phyloP scores from a whole-genome alignment of 2,113 vertebrate genomes.

The Chaetorhynchus papuensis region DNA sequence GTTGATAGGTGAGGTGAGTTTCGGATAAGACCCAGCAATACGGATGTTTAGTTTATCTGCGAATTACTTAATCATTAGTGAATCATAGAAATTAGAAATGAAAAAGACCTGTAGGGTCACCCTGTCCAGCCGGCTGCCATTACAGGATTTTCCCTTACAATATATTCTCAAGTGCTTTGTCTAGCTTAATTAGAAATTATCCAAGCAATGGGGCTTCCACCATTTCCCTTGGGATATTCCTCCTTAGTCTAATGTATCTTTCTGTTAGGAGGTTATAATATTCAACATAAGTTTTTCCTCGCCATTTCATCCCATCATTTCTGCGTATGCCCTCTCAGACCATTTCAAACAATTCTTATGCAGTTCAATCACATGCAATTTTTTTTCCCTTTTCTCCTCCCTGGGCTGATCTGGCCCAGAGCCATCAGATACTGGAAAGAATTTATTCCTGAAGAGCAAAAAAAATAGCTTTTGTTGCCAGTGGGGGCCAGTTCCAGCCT shows the following conservation, averaged over 20 bases:
- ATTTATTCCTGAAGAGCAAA: not conserved
- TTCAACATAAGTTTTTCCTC: slow-evolving; percentile 53
- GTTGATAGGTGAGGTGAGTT: slow-evolving; percentile 77
- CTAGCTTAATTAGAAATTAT: slow-evolving; percentile 80
- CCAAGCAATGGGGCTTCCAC: slow-evolving; percentile 74
- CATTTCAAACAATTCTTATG: slow-evolving; percentile 33
- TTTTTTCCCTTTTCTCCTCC: slow-evolving; percentile 28
- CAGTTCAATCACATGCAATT: not conserved
- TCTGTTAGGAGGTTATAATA: slow-evolving; percentile 69
- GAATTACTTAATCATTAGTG: slow-evolving; percentile 79
- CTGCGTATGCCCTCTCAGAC: not conserved
- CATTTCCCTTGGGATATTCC: slow-evolving; percentile 69
- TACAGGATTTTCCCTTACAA: slow-evolving; percentile 62
- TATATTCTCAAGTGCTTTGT: slow-evolving; percentile 72
- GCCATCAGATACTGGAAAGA: not conserved
- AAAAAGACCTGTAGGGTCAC: slow-evolving; percentile 62
- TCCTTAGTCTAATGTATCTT: slow-evolving; percentile 61
- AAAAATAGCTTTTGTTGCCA: not conserved
- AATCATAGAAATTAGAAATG: slow-evolving; percentile 73
- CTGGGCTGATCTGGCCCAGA: not conserved
- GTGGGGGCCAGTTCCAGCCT: not conserved
- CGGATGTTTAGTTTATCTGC: slow-evolving; percentile 75
- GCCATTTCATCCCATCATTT: slow-evolving; percentile 52
- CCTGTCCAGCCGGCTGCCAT: slow-evolving; percentile 58
- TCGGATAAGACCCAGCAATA: slow-evolving; percentile 71